phyloP scores from a whole-genome alignment of 2,797 vertebrate species.

The Scolopax bukidnonensis region DNA sequence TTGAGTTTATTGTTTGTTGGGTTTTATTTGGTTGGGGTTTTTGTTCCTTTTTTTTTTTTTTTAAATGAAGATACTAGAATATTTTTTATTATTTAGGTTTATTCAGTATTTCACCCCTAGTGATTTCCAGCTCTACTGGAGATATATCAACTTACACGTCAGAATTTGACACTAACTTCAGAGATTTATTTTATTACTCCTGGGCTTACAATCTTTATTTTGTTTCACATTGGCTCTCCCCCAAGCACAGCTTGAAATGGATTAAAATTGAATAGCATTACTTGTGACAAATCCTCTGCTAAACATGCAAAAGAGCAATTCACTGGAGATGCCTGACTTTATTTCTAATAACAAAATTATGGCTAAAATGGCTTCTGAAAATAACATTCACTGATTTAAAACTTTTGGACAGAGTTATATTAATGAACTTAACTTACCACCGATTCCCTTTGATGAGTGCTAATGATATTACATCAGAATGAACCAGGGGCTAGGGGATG shows the following conservation, averaged over 20 bases:
- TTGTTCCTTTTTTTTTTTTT: not conserved
- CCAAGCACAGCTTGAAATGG: not conserved
- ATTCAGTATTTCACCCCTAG: not conserved
- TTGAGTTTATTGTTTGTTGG: not conserved
- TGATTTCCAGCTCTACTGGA: not conserved
- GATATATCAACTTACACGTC: not conserved
- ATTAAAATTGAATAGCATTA: not conserved
- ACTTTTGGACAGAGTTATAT: not conserved
- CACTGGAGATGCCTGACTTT: not conserved
- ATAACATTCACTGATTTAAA: not conserved
- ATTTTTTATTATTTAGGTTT: not conserved
- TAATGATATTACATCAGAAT: not conserved
- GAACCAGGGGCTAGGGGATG: not conserved
- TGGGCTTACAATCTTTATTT: not conserved
- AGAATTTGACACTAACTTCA: not conserved
- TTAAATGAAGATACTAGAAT: not conserved
- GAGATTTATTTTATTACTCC: constrained; percentile 15
- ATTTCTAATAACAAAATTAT: not conserved
- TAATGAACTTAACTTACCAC: not conserved
- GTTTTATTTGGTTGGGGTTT: no score
- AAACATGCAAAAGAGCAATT: not conserved
- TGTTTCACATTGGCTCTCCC: not conserved
- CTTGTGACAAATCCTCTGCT: not conserved
- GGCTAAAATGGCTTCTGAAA: not conserved
- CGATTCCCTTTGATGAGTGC: not conserved